These are phyloP conservation scores for Lycaon pictus DNA, from an alignment of 2,113 vertebrate species.

Conservation along the genomic window DNA sequence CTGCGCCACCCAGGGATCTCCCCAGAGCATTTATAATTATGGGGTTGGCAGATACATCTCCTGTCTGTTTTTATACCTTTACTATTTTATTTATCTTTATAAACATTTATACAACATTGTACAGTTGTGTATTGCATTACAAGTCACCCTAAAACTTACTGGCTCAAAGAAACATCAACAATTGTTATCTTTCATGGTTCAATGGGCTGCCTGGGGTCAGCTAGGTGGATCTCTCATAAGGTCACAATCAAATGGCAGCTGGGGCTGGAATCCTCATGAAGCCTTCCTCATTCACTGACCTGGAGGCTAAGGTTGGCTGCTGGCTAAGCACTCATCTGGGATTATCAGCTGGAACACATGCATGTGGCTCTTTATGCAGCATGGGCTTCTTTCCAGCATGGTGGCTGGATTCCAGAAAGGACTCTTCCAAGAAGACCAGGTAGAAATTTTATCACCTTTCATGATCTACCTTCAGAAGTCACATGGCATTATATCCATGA, in stretches of 20 bases:
- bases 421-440: not conserved
- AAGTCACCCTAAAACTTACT: not conserved
- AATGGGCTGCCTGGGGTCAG: not conserved
- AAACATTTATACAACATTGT: not conserved
- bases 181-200: not conserved
- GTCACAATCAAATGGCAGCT: not conserved
- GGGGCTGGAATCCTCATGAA: not conserved
- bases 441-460: not conserved
- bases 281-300: not conserved
- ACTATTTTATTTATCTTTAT: conserved; percentile 9
- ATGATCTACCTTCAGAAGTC: not conserved
- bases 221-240: not conserved
- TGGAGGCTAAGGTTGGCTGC: not conserved
- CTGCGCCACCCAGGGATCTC: too few relatives aligned
- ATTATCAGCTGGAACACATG: not conserved
- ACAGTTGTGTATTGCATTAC: not conserved
- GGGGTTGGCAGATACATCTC: not conserved
- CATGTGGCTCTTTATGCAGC: not conserved
- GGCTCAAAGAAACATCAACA: not conserved
- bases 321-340: not conserved
- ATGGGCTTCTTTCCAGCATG: not conserved
- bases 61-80: not conserved
- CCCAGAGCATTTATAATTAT: not conserved
- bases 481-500: not conserved
- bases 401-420: not conserved